Evolutionary conservation across 2,797 vertebrate species (phyloP).

Genomic region (Anniella stebbinsi): DNA sequence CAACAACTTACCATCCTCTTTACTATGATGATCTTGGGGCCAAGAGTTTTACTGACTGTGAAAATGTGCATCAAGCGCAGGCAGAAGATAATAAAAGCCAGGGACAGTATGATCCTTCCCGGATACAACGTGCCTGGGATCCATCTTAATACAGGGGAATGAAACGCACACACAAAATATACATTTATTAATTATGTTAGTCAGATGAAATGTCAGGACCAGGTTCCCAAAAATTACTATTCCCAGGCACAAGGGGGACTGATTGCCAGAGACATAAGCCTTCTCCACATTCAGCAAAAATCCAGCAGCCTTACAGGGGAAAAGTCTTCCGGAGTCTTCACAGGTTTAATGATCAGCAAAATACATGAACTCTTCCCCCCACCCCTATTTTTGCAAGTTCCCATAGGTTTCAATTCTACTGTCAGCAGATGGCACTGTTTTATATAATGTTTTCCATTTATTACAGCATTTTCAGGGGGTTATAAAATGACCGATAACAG

Average conservation of each 20-base stretch:
- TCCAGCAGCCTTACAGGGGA: too few species aligned
- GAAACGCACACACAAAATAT: slow-evolving; percentile 11
- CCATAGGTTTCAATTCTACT: too few species aligned
- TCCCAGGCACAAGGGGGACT: background rate
- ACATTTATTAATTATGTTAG: background rate
- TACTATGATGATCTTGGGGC: slow-evolving; percentile 98
- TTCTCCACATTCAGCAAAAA: too few species aligned
- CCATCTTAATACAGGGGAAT: slow-evolving; percentile 75
- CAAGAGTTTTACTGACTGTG: slow-evolving; percentile 92
- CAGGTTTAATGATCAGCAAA: too few species aligned
- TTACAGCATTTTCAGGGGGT: too few species aligned
- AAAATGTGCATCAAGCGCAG: slow-evolving; percentile 98
- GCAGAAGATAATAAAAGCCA: slow-evolving; percentile 95
- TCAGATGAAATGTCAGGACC: background rate
- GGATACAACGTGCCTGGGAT: slow-evolving; percentile 84
- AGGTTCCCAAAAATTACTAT: background rate
- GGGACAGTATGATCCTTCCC: slow-evolving; percentile 90
- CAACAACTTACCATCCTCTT: slow-evolving; percentile 89
- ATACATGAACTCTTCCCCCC: too few species aligned
- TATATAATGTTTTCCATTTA: too few species aligned
- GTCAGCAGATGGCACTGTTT: too few species aligned
- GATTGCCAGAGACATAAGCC: background rate
- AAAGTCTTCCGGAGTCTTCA: too few species aligned
- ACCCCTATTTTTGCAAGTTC: too few species aligned
- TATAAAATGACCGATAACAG: too few species aligned